Percentiles rank a stretch among this genome's conserved stretches.
Conservation (phyloP, 2,797 vertebrate genomes). For the Moxostoma hubbsi region DNA sequence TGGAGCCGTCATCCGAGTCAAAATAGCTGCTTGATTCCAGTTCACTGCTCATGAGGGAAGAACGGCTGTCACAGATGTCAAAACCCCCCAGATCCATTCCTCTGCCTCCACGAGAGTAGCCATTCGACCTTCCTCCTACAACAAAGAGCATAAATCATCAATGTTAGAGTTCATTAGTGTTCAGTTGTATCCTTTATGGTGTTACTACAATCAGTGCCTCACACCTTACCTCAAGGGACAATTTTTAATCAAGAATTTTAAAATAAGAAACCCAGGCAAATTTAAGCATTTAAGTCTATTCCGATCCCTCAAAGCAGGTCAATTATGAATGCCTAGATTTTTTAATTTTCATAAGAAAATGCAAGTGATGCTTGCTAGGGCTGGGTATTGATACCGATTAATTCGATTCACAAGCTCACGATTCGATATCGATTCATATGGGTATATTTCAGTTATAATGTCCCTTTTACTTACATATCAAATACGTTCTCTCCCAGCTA, state of each 20-base stretch:
- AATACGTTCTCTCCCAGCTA: too few species aligned
- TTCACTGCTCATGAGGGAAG: conserved; percentile 99
- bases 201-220: neutral
- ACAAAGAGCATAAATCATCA: neutral
- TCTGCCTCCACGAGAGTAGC: conserved; percentile 83
- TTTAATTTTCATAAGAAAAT: too few species aligned
- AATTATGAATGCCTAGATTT: too few species aligned
- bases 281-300: too few species aligned
- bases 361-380: too few species aligned
- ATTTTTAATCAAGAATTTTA: neutral
- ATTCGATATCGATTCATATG: too few species aligned
- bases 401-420: too few species aligned
- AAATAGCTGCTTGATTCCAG: conserved; percentile 98
- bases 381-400: too few species aligned
- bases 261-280: too few species aligned
- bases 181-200: neutral
- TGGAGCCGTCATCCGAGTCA: conserved; percentile 96
- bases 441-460: too few species aligned
- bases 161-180: neutral
- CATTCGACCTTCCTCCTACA: conserved; percentile 89
- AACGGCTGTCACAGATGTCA: conserved; percentile 94
- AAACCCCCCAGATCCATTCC: conserved; percentile 86
- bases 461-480: too few species aligned
- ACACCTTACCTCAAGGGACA: neutral
- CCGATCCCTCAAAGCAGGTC: too few species aligned